A percentile compares a stretch with the other conserved stretches of the same genome.
Evolutionary conservation across 2,888 invertebrate genomes (phyloP).

Genomic region (Opisthograptis luteolata): DNA sequence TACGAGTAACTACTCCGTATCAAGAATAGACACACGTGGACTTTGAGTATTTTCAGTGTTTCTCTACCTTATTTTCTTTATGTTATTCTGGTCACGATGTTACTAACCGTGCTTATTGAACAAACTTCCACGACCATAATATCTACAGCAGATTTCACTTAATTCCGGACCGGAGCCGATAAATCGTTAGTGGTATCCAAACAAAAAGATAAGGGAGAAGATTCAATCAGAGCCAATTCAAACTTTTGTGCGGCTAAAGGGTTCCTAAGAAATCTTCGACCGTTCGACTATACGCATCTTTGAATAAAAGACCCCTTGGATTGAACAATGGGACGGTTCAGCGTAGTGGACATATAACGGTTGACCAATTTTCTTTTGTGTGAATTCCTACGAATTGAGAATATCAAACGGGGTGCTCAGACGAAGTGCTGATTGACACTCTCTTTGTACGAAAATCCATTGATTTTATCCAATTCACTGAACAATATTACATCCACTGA

Average conservation of each 20-base stretch:
- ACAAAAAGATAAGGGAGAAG: slow-evolving; percentile 51
- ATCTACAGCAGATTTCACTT: slow-evolving; percentile 35
- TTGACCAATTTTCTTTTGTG: slow-evolving; percentile 83
- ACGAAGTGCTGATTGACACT: slow-evolving; percentile 69
- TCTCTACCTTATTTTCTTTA: slow-evolving; percentile 56
- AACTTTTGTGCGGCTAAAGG: slow-evolving; percentile 61
- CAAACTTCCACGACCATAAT: slow-evolving; percentile 43
- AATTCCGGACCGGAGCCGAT: slow-evolving; percentile 20
- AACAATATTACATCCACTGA: slow-evolving; percentile 47
- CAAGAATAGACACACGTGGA: slow-evolving; percentile 50
- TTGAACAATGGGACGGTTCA: slow-evolving; percentile 76
- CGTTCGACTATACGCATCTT: slow-evolving; percentile 54
- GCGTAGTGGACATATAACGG: slow-evolving; percentile 79
- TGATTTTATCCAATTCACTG: slow-evolving; percentile 72
- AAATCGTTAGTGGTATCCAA: slow-evolving; percentile 39
- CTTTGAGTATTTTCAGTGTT: slow-evolving; percentile 63
- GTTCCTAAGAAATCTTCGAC: slow-evolving; percentile 53
- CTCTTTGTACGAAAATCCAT: slow-evolving; percentile 66
- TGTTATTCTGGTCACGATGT: slow-evolving; percentile 68
- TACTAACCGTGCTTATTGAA: slow-evolving; percentile 47
- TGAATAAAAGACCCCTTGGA: slow-evolving; percentile 71
- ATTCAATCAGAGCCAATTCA: slow-evolving; percentile 59
- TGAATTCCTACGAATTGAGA: slow-evolving; percentile 74
- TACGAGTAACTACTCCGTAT: too few relatives aligned
- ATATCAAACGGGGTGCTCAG: slow-evolving; percentile 72